These are phyloP conservation scores for Cephus rjabovi DNA, from an alignment of 2,888 invertebrate genomes.

Conservation along the genomic window DNA sequence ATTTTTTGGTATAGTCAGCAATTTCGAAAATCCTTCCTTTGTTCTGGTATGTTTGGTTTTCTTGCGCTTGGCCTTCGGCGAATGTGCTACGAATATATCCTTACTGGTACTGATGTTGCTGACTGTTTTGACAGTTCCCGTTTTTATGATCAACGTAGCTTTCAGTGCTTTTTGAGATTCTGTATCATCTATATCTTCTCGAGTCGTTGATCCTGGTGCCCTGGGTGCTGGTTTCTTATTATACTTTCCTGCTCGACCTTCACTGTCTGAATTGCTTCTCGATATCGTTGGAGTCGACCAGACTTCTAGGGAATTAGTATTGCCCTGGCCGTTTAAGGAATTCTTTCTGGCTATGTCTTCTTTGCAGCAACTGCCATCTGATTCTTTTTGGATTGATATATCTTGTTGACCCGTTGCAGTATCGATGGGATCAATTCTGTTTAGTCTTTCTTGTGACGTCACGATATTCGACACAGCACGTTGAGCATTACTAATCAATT, in stretches of 20 bases:
- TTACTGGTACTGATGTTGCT: constrained; percentile 43
- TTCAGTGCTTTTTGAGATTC: constrained; percentile 61
- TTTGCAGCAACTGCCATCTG: not conserved
- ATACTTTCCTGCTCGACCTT: constrained; percentile 68
- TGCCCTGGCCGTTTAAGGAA: constrained; percentile 3
- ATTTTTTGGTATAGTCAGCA: constrained; percentile 57
- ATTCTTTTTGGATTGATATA: not conserved
- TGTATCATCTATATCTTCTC: constrained; percentile 26
- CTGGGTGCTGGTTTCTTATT: constrained; percentile 69
- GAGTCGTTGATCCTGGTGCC: constrained; percentile 53
- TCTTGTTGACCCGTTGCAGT: not conserved
- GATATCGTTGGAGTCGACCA: constrained; percentile 37
- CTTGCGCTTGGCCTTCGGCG: constrained; percentile 35
- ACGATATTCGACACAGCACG: constrained; percentile 49
- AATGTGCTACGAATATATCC: constrained; percentile 46
- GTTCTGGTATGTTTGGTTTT: constrained; percentile 37
- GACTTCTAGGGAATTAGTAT: constrained; percentile 20
- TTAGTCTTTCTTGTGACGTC: constrained; percentile 40
- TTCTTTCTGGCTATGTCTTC: constrained; percentile 11
- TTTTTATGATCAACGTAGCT: constrained; percentile 68
- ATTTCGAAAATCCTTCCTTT: constrained; percentile 54
- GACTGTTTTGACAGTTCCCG: constrained; percentile 61
- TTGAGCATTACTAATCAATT: constrained; percentile 48
- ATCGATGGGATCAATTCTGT: constrained; percentile 2
- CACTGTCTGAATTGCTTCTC: constrained; percentile 45